Conservation (phyloP, 2,113 vertebrate species). For the Cariama cristata region DNA sequence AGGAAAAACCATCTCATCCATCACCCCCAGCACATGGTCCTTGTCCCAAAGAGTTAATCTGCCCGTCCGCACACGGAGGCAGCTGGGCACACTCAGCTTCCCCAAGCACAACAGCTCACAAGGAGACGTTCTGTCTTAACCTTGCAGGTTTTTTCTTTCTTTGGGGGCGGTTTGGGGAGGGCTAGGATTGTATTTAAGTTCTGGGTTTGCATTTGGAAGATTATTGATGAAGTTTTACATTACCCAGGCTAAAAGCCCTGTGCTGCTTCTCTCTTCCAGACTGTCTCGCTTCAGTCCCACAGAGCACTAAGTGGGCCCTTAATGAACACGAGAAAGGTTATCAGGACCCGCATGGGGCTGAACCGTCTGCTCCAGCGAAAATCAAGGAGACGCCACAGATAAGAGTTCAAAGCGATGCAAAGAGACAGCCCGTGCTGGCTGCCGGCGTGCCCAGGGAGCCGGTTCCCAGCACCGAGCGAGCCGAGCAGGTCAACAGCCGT, state of each 20-base stretch:
- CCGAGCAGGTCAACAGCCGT: not conserved
- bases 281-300: slow-evolving; percentile 26
- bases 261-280: slow-evolving; percentile 29
- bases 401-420: slow-evolving; percentile 62
- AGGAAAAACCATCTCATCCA: not conserved
- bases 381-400: slow-evolving; percentile 38
- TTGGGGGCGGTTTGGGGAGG: not conserved
- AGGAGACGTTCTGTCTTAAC: not conserved
- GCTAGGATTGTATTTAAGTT: not conserved
- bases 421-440: not conserved
- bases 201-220: not conserved
- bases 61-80: fast-evolving
- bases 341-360: slow-evolving; percentile 18
- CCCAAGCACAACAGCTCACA: not conserved
- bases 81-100: not conserved
- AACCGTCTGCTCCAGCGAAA: not conserved
- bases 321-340: slow-evolving; percentile 68
- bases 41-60: not conserved
- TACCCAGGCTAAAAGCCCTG: slow-evolving; percentile 17
- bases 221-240: slow-evolving; percentile 59
- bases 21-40: not conserved
- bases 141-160: not conserved
- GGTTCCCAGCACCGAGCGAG: not conserved
- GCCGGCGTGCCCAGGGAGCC: not conserved
- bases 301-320: slow-evolving; percentile 63